Evolutionary conservation across 2,113 vertebrate species (phyloP).

Genomic region (Laterallus jamaicensis): DNA sequence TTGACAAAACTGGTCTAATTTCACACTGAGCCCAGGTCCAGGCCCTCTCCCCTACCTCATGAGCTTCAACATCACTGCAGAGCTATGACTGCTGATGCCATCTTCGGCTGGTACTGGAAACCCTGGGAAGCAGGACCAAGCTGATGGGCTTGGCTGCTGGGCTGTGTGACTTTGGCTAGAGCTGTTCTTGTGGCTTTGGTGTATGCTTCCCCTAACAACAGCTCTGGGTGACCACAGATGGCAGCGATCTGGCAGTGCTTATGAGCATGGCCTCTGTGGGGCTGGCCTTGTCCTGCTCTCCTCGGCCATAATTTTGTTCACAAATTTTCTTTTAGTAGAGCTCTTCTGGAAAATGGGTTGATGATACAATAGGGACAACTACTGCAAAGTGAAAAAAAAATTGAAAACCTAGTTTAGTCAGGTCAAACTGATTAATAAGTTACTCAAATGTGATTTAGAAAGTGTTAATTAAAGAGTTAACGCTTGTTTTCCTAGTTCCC

Average conservation of each 20-base stretch:
- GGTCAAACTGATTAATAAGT: not conserved
- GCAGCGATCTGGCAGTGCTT: not conserved
- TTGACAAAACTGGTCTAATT: not conserved
- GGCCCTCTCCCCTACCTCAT: not conserved
- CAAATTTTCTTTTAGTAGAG: not conserved
- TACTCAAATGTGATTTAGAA: not conserved
- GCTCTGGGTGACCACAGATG: fast-evolving
- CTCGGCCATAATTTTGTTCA: not conserved
- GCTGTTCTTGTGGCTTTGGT: not conserved
- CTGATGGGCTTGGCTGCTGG: not conserved
- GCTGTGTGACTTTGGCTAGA: not conserved
- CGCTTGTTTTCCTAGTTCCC: not conserved
- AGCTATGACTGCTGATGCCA: not conserved
- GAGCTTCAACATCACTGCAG: not conserved
- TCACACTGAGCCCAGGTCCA: not conserved
- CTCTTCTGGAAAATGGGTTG: not conserved
- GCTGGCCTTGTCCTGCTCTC: not conserved
- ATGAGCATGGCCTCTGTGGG: not conserved
- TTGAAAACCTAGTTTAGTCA: not conserved
- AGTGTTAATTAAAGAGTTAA: not conserved
- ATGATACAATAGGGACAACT: not conserved
- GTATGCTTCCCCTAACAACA: not conserved
- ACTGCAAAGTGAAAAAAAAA: not conserved
- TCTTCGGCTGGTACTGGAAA: not conserved
- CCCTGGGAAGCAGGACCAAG: not conserved